Conservation (phyloP, 2,888 invertebrate species). For the Cosmia trapezina region DNA sequence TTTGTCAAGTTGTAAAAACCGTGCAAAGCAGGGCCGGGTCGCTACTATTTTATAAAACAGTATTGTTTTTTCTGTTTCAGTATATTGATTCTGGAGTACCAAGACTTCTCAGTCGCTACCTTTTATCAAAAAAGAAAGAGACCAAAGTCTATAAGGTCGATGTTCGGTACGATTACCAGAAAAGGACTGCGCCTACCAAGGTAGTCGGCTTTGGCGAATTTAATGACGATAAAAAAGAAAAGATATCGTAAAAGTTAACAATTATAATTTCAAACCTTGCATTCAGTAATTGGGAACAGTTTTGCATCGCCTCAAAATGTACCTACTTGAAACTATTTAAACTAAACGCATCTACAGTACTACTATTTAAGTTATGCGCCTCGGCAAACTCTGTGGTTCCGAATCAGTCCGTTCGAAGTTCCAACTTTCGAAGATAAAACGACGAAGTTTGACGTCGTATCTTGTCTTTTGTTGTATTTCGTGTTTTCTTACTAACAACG, state of each 20-base stretch:
- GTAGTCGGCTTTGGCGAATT: slow-evolving; percentile 33
- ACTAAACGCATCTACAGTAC: neutral
- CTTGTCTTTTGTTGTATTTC: neutral
- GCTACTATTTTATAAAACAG: neutral
- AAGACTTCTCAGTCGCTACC: slow-evolving; percentile 70
- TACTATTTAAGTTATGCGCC: neutral
- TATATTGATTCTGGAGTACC: slow-evolving; percentile 73
- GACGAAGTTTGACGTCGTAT: neutral
- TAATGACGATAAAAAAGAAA: slow-evolving; percentile 32
- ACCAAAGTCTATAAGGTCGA: slow-evolving; percentile 71
- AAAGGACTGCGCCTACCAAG: slow-evolving; percentile 18
- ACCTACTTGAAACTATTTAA: neutral
- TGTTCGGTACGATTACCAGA: slow-evolving; percentile 63
- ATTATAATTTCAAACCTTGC: neutral
- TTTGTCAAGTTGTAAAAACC: too few species aligned
- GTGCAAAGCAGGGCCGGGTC: too few species aligned
- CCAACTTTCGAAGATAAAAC: neutral
- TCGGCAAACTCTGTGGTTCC: neutral
- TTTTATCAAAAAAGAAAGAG: slow-evolving; percentile 70
- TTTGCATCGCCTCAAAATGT: neutral
- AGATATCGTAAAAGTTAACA: slow-evolving; percentile 3
- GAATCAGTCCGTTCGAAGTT: neutral
- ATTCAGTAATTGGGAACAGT: neutral
- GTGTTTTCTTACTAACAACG: neutral
- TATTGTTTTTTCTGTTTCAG: slow-evolving; percentile 61